These are phyloP conservation scores for Natrix natrix DNA, from an alignment of 2,797 vertebrate species.

Conservation along the genomic window DNA sequence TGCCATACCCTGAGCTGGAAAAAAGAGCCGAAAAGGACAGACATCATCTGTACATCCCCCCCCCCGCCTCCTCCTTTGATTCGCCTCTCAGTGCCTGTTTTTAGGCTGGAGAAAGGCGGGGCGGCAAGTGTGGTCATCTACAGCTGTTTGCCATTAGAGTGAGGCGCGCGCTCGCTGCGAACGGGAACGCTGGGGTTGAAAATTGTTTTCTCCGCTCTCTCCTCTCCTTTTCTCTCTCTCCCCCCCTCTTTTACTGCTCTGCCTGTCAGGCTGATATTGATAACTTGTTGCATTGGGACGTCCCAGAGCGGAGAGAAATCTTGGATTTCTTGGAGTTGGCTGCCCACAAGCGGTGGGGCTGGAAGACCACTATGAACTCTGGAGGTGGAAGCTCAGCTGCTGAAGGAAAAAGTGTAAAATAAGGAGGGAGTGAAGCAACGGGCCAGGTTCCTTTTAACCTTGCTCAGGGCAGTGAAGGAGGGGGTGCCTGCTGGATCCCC, in stretches of 20 bases:
- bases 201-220: constrained; percentile 1
- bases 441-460: neutral
- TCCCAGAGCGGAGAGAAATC: neutral
- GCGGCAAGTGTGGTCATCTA: neutral
- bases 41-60: neutral
- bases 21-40: neutral
- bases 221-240: neutral
- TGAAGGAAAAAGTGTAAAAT: neutral
- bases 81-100: neutral
- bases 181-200: neutral
- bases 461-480: neutral
- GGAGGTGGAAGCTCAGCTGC: neutral
- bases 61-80: too few relatives aligned
- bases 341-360: constrained; percentile 7
- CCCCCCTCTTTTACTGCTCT: too few relatives aligned
- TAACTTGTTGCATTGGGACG: neutral
- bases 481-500: neutral
- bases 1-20: neutral
- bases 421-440: too few relatives aligned
- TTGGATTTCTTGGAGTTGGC: neutral
- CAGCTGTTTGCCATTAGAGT: constrained; percentile 28
- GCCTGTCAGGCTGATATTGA: neutral
- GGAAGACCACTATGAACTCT: neutral
- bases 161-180: neutral
- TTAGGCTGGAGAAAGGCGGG: neutral